A percentile compares a stretch with the other conserved stretches of the same genome.
These are phyloP conservation scores for Apomyelois bistriatella DNA, from an alignment of 2,888 invertebrate species.

Conservation along the genomic window DNA sequence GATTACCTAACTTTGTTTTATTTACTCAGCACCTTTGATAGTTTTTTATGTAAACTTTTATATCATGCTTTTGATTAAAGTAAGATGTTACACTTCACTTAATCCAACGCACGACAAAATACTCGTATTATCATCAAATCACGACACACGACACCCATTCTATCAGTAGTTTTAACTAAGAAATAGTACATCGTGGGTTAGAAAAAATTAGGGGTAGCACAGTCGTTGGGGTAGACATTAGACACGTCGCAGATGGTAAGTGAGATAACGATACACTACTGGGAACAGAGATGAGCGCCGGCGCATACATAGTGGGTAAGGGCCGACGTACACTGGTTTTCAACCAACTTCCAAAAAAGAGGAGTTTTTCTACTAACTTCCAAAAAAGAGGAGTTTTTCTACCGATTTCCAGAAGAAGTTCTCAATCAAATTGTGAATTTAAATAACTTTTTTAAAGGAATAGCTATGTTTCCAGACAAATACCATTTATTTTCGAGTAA, in stretches of 20 bases:
- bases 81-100: too few species aligned
- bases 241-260: slow-evolving; percentile 17
- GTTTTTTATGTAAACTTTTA: too few species aligned
- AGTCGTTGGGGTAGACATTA: slow-evolving; percentile 1
- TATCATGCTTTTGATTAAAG: too few species aligned
- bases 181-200: background rate
- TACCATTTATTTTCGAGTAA: too few species aligned
- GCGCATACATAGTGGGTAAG: slow-evolving; percentile 18
- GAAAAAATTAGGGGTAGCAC: slow-evolving; percentile 9
- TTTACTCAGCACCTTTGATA: too few species aligned
- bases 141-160: slow-evolving; percentile 6
- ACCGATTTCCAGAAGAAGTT: too few species aligned
- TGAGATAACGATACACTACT: slow-evolving; percentile 17
- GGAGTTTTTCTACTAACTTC: background rate
- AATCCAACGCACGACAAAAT: too few species aligned
- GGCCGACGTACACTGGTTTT: slow-evolving; percentile 14
- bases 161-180: background rate
- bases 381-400: background rate
- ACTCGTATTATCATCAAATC: background rate
- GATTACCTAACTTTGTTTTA: too few species aligned
- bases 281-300: slow-evolving; percentile 22
- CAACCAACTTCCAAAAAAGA: background rate
- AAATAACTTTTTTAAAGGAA: too few species aligned
- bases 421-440: too few species aligned
- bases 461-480: too few species aligned